Evolutionary conservation across 2,113 vertebrate genomes (phyloP), one percentile per base, ranked within the genome.

Genomic region (Alosa alosa): DNA sequence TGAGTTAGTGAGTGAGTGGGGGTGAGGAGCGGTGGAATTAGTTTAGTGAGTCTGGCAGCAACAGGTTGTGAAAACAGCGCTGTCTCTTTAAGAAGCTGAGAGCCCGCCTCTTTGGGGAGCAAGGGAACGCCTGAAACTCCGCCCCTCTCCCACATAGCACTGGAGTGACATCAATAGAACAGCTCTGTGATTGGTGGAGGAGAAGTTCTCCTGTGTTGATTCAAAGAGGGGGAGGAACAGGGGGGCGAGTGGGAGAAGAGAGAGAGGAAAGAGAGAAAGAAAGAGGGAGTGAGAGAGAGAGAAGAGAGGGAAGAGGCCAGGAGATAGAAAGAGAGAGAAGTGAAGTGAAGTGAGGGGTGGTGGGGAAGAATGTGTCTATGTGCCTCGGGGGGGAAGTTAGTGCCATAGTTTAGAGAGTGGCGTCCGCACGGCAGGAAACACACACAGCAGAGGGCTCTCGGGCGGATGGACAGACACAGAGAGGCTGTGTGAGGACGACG

Each of bases 191-290:
- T 96, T 97, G 96, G 96, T 91, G 81, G 86, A 36, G n/a, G 72
- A 0, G 20, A 20, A 64, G 87, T 93, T 91, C 96, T 97, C 96
- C 96, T 96, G 96, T 96, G 95, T 96, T 94, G 94, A 95, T 96
- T 96, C 95, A 94, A 96, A 96, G 95, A 88, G 50, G 45, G 41
- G 68, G 64, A 36, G 25, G 15, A 15, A 10, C 25, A 50, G 3
- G 81, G 2, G 81, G 52, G 82, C 49, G 68, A 86, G 86, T 6
- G 82, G 81, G 75, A n/a, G 60, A 41, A 25, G 68, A 83, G 84
- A 25, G 18, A 25, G 81, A 36, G 45, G 86, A 49, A 83, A n/a
- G 52, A 84, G 83, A 75, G 84, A 84, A 52, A 60, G 36, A 81
- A 78, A 88, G 84, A 86, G 55, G 18, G 55, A 20, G 55, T 20